Conservation (phyloP, 2,797 vertebrate genomes). For the Epinephelus malabaricus region DNA sequence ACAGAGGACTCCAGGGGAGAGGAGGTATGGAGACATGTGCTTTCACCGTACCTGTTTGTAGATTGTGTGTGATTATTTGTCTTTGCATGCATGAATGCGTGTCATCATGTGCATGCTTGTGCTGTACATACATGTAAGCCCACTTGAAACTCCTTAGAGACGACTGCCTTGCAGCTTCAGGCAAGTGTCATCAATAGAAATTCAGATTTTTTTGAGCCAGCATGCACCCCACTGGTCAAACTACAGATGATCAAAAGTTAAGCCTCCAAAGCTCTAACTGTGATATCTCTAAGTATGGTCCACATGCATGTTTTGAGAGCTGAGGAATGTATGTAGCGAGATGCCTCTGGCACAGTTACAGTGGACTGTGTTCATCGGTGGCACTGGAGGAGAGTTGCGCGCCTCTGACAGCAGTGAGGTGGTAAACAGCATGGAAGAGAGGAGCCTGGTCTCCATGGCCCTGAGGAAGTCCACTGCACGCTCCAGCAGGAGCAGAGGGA, state of each 20-base stretch:
- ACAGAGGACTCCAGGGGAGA: background rate
- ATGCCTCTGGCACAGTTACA: slow-evolving; percentile 54
- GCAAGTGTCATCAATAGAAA: slow-evolving; percentile 38
- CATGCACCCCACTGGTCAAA: slow-evolving; percentile 39
- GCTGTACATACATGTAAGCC: background rate
- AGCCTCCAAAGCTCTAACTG: slow-evolving; percentile 37
- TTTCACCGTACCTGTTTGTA: background rate
- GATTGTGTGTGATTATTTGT: background rate
- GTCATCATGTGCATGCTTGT: background rate
- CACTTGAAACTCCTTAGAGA: slow-evolving; percentile 14
- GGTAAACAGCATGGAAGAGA: slow-evolving; percentile 72
- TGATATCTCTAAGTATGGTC: slow-evolving; percentile 52
- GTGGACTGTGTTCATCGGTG: slow-evolving; percentile 64
- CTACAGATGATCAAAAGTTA: slow-evolving; percentile 59
- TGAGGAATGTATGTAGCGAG: slow-evolving; percentile 28
- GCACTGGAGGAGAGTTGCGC: slow-evolving; percentile 55
- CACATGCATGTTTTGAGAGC: slow-evolving; percentile 34
- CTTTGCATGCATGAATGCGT: background rate
- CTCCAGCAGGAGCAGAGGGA: slow-evolving; percentile 60
- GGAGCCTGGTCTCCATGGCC: slow-evolving; percentile 62
- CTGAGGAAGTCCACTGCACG: slow-evolving; percentile 67
- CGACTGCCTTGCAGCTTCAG: slow-evolving; percentile 25
- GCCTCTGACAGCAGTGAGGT: slow-evolving; percentile 69
- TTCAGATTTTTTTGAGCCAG: slow-evolving; percentile 32
- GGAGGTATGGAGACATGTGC: background rate